Evolutionary conservation across 2,888 invertebrate genomes (phyloP), one percentile per base, ranked within the genome.

Genomic region (Meta bourneti): DNA sequence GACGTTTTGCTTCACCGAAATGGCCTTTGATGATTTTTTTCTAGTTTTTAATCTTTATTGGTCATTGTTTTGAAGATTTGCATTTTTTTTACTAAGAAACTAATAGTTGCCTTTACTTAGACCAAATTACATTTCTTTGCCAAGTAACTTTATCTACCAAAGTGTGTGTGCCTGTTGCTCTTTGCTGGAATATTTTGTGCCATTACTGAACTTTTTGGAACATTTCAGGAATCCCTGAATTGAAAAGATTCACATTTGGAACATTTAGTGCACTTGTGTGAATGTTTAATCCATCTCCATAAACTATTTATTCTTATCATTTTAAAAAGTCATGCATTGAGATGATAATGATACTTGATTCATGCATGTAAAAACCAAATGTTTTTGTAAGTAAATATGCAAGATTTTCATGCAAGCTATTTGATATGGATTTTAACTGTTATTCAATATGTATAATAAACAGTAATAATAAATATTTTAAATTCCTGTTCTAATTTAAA

Each of bases 301-400:
- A 61, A 61, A 61, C 61, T 79, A 79, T 79, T 79, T 79, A 79
- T 79, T 79, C 34, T 79, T 79, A 61, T 79, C 61, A 61, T 79
- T 77, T 77, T 48, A 34, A 54, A 61, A 34, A 79, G 20, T 61
- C 79, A 79, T 54, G 13, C 34, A 34, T 54, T 61, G 19, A 79
- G 61, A 54, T 61, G 61, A 61, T 79, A 34, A 34, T 79, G 20
- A 9, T 6, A 79, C 16, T 54, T 13, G 54, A 16, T 20, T 20
- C 75, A 11, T 34, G 19, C 20, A n/a, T 77, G 19, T 79, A 6
- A 20, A 13, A 34, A 34, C 79, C 79, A 79, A 61, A 79, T 79
- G 61, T 79, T 34, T 54, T 19, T 61, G 61, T 13, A 20, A 61
- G 20, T 34, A 16, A 20, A 11, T 5, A 61, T 8, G 61, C 16